Evolutionary conservation across 2,113 vertebrate species (phyloP).

Genomic region (Nansenia antarctica): DNA sequence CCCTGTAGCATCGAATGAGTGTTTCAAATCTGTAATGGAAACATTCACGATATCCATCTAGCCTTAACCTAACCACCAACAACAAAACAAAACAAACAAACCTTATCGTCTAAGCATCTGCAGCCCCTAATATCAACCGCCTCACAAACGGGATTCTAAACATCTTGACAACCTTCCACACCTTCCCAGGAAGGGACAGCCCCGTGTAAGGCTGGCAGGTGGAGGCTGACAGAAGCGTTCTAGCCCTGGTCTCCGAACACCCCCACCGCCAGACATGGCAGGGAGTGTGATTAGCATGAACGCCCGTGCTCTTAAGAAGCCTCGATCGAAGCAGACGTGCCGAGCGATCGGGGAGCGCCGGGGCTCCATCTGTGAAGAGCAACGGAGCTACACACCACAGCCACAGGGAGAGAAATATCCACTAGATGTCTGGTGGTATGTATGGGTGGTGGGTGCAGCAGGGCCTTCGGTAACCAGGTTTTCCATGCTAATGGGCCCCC

Average conservation of each 20-base stretch:
- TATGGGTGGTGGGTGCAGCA: constrained; percentile 18
- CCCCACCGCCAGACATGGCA: constrained; percentile 31
- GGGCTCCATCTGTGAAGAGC: constrained; percentile 49
- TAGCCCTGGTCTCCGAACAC: constrained; percentile 23
- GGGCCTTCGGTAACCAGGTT: constrained; percentile 36
- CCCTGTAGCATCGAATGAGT: not conserved
- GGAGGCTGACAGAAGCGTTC: not conserved
- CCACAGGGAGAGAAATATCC: constrained; percentile 45
- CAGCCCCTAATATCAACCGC: too few species aligned
- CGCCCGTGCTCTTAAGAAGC: constrained; percentile 24
- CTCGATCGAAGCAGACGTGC: constrained; percentile 52
- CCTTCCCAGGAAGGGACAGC: not conserved
- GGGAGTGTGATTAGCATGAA: constrained; percentile 39
- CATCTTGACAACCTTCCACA: not conserved
- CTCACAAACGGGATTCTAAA: not conserved
- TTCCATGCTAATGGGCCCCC: constrained; percentile 46
- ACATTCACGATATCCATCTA: not conserved
- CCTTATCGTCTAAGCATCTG: too few species aligned
- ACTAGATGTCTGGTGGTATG: not conserved
- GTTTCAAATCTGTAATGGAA: not conserved
- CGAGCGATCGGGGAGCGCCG: constrained; percentile 40
- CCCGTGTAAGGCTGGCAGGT: not conserved
- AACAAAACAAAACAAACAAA: not conserved
- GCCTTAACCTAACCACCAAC: not conserved
- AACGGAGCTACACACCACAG: constrained; percentile 37